Conservation (phyloP, 2,113 vertebrate species). For the Caracal caracal region DNA sequence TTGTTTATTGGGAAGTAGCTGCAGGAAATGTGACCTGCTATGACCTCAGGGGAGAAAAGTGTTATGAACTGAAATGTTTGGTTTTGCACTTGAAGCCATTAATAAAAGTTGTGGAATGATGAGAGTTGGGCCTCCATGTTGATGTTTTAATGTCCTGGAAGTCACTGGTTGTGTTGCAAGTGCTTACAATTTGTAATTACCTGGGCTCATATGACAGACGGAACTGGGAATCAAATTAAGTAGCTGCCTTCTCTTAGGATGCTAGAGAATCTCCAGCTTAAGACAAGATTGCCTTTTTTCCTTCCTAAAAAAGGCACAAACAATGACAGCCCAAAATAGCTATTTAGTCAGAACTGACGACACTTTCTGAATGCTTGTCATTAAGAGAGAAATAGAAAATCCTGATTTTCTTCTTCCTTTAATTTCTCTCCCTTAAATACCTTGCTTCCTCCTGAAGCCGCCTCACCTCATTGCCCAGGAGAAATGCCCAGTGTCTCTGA, state of each 20-base stretch:
- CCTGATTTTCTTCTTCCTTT: conserved; percentile 67
- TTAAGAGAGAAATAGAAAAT: conserved; percentile 82
- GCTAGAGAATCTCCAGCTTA: conserved; percentile 82
- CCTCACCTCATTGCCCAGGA: conserved; percentile 81
- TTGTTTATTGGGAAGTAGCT: conserved; percentile 64
- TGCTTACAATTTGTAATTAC: conserved; percentile 80
- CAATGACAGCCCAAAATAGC: conserved; percentile 88
- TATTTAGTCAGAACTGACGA: conserved; percentile 85
- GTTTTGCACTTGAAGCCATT: conserved; percentile 53
- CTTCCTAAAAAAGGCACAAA: conserved; percentile 85
- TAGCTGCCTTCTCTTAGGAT: conserved; percentile 77
- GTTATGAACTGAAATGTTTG: conserved; percentile 37
- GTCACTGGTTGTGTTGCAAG: conserved; percentile 67
- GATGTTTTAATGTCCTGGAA: conserved; percentile 66
- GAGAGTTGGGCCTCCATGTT: conserved; percentile 37
- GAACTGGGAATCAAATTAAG: conserved; percentile 82
- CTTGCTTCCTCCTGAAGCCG: conserved; percentile 73
- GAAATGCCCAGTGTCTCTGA: conserved; percentile 75
- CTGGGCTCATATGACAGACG: conserved; percentile 82
- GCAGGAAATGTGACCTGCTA: conserved; percentile 41
- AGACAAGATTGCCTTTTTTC: conserved; percentile 81
- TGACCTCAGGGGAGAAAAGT: conserved; percentile 59
- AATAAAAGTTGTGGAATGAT: conserved; percentile 64
- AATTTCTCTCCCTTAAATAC: conserved; percentile 74
- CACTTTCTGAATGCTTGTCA: conserved; percentile 86